Conservation (phyloP, 2,113 vertebrate genomes). For the Caranx ignobilis region DNA sequence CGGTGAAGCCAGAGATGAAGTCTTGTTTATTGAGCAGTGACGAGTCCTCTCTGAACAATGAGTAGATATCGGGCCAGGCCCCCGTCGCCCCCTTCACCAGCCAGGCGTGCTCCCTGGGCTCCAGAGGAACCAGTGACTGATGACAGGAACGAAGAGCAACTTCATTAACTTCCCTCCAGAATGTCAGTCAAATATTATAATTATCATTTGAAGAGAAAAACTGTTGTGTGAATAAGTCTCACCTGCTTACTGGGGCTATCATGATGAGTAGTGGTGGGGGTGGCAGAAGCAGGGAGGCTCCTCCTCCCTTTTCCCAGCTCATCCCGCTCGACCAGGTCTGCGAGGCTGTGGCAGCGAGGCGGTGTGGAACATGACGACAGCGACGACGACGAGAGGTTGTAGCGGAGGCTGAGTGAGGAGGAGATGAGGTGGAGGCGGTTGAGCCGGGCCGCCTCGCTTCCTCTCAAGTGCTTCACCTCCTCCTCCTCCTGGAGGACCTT, state of each 20-base stretch:
- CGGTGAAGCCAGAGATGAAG: slow-evolving; percentile 93
- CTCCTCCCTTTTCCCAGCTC: background rate
- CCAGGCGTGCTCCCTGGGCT: slow-evolving; percentile 90
- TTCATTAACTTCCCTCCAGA: background rate
- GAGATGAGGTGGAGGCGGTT: slow-evolving; percentile 76
- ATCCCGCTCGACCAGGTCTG: slow-evolving; percentile 10
- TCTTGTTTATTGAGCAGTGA: slow-evolving; percentile 88
- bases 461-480: background rate
- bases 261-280: background rate
- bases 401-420: slow-evolving; percentile 80
- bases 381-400: slow-evolving; percentile 74
- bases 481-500: slow-evolving; percentile 66
- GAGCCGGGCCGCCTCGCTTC: slow-evolving; percentile 65
- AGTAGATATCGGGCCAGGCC: slow-evolving; percentile 86
- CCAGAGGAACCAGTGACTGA: slow-evolving; percentile 85
- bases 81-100: slow-evolving; percentile 89
- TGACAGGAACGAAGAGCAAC: background rate
- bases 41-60: slow-evolving; percentile 88
- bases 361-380: slow-evolving; percentile 64
- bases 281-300: background rate
- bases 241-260: slow-evolving; percentile 67
- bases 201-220: background rate
- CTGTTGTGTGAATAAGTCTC: background rate
- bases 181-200: background rate
- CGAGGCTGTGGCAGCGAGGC: slow-evolving; percentile 48